Evolutionary conservation across 2,888 invertebrate species (phyloP).

Genomic region (Caenorhabditis sulstoni): DNA sequence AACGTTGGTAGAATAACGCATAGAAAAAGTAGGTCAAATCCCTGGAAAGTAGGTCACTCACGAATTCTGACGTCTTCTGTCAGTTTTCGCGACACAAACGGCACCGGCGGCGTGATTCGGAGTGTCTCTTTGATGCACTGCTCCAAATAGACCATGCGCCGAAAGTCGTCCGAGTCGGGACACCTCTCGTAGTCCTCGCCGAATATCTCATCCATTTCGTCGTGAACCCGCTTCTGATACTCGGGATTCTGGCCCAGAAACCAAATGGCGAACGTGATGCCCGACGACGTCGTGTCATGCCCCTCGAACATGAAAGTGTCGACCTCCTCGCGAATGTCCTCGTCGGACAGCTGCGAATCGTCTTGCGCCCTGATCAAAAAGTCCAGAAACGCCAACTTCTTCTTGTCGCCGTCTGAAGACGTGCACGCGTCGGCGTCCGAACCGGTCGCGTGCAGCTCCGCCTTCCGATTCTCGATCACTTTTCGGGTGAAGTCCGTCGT

Average conservation of each 20-base stretch:
- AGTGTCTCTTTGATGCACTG: slow-evolving; percentile 76
- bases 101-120: slow-evolving; percentile 74
- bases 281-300: slow-evolving; percentile 82
- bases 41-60: too few relatives aligned
- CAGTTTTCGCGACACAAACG: slow-evolving; percentile 69
- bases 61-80: slow-evolving; percentile 79
- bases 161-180: slow-evolving; percentile 79
- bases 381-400: slow-evolving; percentile 82
- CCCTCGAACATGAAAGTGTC: slow-evolving; percentile 83
- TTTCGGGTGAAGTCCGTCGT: slow-evolving; percentile 69
- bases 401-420: not conserved
- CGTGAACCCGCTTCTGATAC: slow-evolving; percentile 77
- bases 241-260: slow-evolving; percentile 81
- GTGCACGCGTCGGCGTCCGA: too few relatives aligned
- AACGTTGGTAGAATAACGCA: too few relatives aligned
- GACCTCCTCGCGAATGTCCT: slow-evolving; percentile 80
- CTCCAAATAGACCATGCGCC: slow-evolving; percentile 73
- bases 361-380: slow-evolving; percentile 81
- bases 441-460: not conserved
- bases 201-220: slow-evolving; percentile 66
- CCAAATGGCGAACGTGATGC: slow-evolving; percentile 81
- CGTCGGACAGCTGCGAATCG: slow-evolving; percentile 80
- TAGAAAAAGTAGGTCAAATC: too few relatives aligned
- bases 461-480: slow-evolving; percentile 52
- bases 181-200: slow-evolving; percentile 53